Evolutionary conservation across 2,888 invertebrate genomes (phyloP).

Genomic region (Trachelus troglodyta): DNA sequence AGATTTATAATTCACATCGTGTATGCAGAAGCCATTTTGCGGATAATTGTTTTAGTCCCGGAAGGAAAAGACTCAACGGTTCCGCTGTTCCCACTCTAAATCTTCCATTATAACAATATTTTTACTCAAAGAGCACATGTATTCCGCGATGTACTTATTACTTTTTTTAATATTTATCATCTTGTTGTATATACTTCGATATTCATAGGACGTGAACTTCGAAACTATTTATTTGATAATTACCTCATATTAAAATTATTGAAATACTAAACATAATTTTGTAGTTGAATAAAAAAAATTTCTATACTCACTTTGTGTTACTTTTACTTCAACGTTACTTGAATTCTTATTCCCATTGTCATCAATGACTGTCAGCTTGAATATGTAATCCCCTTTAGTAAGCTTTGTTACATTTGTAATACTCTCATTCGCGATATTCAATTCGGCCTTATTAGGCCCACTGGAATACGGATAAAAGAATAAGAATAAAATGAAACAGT

Average conservation of each 20-base stretch:
- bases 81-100: neutral
- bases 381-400: constrained; percentile 86
- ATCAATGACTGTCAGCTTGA: constrained; percentile 85
- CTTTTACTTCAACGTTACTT: constrained; percentile 79
- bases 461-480: constrained; percentile 47
- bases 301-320: constrained; percentile 82
- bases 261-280: neutral
- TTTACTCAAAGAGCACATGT: neutral
- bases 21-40: constrained; percentile 1
- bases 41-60: neutral
- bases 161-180: neutral
- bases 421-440: constrained; percentile 71
- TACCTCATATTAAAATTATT: constrained; percentile 3
- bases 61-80: neutral
- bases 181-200: constrained; percentile 6
- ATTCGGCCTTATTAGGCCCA: constrained; percentile 68
- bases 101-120: neutral
- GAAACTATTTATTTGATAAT: neutral
- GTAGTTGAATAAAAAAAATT: neutral
- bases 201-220: neutral
- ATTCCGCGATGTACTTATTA: neutral
- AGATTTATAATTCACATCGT: neutral
- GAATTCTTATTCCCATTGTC: constrained; percentile 85
- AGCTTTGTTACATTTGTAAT: constrained; percentile 82
- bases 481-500: neutral